Evolutionary conservation across 1,140 invertebrate species (phyloP).

Genomic region (Zaprionus inermis): DNA sequence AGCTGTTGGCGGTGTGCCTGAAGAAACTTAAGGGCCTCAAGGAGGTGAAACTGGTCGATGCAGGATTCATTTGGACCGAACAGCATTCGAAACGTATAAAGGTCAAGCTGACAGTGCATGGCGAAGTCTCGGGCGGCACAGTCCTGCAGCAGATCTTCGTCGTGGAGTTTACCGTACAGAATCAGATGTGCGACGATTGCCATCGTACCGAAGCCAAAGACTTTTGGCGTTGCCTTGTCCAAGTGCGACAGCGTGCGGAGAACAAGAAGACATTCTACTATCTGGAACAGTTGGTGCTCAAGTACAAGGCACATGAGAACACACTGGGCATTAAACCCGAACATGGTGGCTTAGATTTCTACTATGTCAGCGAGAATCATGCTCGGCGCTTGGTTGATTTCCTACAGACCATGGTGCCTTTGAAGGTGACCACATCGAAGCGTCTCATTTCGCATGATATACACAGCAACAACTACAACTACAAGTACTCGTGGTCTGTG

Average conservation of each 20-base stretch:
- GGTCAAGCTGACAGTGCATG: constrained; percentile 98
- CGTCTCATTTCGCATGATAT: constrained; percentile 99
- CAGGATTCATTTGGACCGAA: constrained; percentile 99
- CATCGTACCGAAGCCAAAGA: constrained; percentile 98
- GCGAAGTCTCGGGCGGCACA: constrained; percentile 94
- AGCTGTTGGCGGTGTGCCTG: constrained; percentile 95
- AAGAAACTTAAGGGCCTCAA: constrained; percentile 97
- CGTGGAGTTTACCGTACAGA: constrained; percentile 95
- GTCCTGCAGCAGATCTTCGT: constrained; percentile 96
- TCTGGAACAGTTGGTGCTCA: constrained; percentile 98
- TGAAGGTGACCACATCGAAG: constrained; percentile 94
- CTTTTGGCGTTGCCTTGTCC: constrained; percentile 96
- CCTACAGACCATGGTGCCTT: constrained; percentile 93
- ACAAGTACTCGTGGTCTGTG: constrained; percentile 96
- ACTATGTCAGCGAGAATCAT: constrained; percentile 94
- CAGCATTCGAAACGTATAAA: constrained; percentile 99
- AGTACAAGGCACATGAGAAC: constrained; percentile 96
- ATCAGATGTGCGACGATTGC: constrained; percentile 99
- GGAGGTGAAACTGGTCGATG: constrained; percentile 96
- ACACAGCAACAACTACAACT: constrained; percentile 98
- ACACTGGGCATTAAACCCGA: constrained; percentile 97
- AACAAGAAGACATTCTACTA: constrained; percentile 99
- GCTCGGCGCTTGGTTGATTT: constrained; percentile 99
- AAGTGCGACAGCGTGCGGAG: constrained; percentile 93
- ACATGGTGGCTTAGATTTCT: constrained; percentile 98